Conservation (phyloP, 2,888 invertebrate species). For the Onchidella celtica region DNA sequence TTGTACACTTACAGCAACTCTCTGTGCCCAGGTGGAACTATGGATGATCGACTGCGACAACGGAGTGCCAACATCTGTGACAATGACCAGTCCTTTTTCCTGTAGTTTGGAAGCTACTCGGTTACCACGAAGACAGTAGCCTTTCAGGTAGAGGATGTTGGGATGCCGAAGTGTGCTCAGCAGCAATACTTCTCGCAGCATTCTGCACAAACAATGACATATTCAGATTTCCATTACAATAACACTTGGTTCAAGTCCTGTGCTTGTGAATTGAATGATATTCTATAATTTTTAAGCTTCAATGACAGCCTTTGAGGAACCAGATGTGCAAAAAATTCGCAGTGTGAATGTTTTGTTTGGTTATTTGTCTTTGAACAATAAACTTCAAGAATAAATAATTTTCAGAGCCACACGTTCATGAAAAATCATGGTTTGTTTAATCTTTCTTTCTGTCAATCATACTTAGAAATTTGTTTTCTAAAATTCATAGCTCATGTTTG, state of each 20-base stretch:
- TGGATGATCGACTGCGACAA: constrained; percentile 50
- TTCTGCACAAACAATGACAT: constrained; percentile 28
- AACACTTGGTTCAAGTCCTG: too few species aligned
- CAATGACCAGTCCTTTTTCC: constrained; percentile 67
- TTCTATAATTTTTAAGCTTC: not conserved
- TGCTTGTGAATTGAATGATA: too few species aligned
- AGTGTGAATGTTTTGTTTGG: too few species aligned
- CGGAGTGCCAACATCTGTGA: constrained; percentile 66
- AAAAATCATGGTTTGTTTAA: too few species aligned
- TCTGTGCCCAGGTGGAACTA: constrained; percentile 53
- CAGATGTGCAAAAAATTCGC: not conserved
- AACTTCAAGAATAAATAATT: too few species aligned
- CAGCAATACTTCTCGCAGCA: constrained; percentile 68
- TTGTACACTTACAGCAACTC: constrained; percentile 24
- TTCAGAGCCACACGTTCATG: too few species aligned
- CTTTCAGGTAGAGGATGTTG: constrained; percentile 62
- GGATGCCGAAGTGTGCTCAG: constrained; percentile 63
- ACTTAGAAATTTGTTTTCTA: too few species aligned
- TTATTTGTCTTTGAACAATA: not conserved
- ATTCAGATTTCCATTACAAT: too few species aligned
- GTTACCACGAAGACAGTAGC: constrained; percentile 73
- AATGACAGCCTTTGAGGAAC: too few species aligned
- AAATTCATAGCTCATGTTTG: too few species aligned
- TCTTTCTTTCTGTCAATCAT: too few species aligned
- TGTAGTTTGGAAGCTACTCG: constrained; percentile 58